phyloP scores from a whole-genome alignment of 1,140 invertebrate genomes.

The Dendrolimus kikuchii region DNA sequence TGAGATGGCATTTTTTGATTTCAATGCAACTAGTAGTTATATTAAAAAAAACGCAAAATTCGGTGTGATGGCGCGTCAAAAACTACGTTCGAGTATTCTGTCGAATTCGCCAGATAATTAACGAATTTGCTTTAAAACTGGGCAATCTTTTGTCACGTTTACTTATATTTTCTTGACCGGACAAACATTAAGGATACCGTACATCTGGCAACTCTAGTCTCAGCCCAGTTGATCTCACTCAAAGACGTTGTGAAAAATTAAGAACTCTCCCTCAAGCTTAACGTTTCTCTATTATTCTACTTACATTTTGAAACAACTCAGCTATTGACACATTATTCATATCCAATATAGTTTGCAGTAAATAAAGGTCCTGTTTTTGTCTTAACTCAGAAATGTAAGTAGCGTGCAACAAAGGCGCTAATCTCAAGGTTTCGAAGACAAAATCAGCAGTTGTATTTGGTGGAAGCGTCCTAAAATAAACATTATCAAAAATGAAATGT shows the following conservation, averaged over 20 bases:
- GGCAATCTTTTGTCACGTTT: too few relatives aligned
- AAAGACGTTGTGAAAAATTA: neutral
- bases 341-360: slow-evolving; percentile 49
- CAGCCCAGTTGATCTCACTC: too few relatives aligned
- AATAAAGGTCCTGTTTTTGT: slow-evolving; percentile 27
- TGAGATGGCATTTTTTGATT: too few relatives aligned
- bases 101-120: too few relatives aligned
- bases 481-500: neutral
- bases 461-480: slow-evolving; percentile 34
- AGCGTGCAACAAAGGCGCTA: slow-evolving; percentile 41
- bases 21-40: too few relatives aligned
- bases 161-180: too few relatives aligned
- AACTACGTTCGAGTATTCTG: too few relatives aligned
- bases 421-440: slow-evolving; percentile 36
- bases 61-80: too few relatives aligned
- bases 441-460: slow-evolving; percentile 37
- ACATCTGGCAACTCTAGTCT: too few relatives aligned
- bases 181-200: too few relatives aligned
- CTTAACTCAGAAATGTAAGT: slow-evolving; percentile 12
- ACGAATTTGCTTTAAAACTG: too few relatives aligned
- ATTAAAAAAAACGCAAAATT: too few relatives aligned
- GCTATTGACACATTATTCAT: slow-evolving; percentile 46
- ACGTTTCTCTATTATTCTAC: slow-evolving; percentile 6
- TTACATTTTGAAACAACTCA: slow-evolving; percentile 39
- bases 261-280: neutral